Base-by-base conservation (phyloP, 2,113 vertebrate genomes). In the Bostrychus sinensis region DNA sequence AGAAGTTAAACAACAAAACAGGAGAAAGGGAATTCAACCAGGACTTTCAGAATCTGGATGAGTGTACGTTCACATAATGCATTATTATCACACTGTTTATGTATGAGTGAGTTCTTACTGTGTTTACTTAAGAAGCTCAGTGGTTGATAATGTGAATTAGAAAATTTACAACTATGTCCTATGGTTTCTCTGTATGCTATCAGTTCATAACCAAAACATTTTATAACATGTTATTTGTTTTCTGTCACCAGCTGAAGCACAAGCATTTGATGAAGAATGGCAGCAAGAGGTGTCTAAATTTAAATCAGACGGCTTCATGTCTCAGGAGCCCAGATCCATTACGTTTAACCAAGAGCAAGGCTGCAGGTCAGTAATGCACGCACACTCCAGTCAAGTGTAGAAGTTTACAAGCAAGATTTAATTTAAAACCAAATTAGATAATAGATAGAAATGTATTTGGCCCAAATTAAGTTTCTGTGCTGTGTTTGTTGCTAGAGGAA, bases 31-130 rank as follows among this genome's bases (percentile, higher is more conserved):
- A 99, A 86, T 37, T 97, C 62, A 94, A 92, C 80, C 96, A 98
- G 53, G 95, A 99, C 78, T 99, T 98, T 79, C 88, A 96, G 86
- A 99, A 98, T 75, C 43, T 99, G 86, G 94, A 94, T 80, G 97
- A 99, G 89, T 83, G 97, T 98, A 86, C 46, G 94, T 88, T 16
- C 9, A 28, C 3, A 12, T 32, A 32, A n/a, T 26, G 48, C 26
- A 13, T 30, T 9, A 3, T n/a, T 26, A 25, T 6, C 8, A 4
- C 7, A 8, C 13, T n/a, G 14, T 25, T 51, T 14, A 39, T 14
- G 37, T 14, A 14, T 4, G 13, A 12, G 12, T 39, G 9, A 14
- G 3, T 12, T 14, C 5, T 39, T 16, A 11, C 12, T 14, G 11
- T 39, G 37, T 39, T 39, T 13, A 12, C 3, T 14, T 5, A 14